Conservation (phyloP, 2,797 vertebrate genomes). For the Notolepis coatsorum region DNA sequence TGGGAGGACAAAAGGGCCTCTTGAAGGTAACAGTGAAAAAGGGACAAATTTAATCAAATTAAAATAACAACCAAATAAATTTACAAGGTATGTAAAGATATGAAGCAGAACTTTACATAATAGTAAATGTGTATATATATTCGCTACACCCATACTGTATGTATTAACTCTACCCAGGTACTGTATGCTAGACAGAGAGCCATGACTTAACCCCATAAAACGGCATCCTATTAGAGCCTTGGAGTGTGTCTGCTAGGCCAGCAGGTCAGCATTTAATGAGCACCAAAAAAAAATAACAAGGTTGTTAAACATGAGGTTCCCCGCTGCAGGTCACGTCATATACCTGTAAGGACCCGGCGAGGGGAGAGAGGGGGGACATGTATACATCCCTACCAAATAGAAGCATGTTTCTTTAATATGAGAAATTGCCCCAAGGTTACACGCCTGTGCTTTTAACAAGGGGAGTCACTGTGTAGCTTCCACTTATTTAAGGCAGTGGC, state of each 20-base stretch:
- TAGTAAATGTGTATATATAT: too few species aligned
- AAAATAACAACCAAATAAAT: too few species aligned
- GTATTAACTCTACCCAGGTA: neutral
- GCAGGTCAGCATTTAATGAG: slow-evolving; percentile 27
- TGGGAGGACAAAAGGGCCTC: too few species aligned
- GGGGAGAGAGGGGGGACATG: neutral
- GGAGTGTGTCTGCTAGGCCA: slow-evolving; percentile 19
- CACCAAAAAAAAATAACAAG: slow-evolving; percentile 42
- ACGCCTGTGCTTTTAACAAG: too few species aligned
- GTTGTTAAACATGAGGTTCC: slow-evolving; percentile 21
- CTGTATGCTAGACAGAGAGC: slow-evolving; percentile 14
- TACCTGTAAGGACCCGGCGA: neutral
- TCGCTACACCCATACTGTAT: too few species aligned
- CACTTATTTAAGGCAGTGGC: slow-evolving; percentile 12
- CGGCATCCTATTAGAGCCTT: neutral
- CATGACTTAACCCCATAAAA: slow-evolving; percentile 25
- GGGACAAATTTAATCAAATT: too few species aligned
- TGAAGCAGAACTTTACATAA: too few species aligned
- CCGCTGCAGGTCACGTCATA: slow-evolving; percentile 9
- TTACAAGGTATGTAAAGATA: too few species aligned
- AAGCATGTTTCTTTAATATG: slow-evolving; percentile 7
- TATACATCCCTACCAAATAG: neutral
- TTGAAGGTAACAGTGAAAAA: too few species aligned
- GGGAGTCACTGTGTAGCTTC: neutral
- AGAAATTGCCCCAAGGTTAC: slow-evolving; percentile 3